phyloP scores from a whole-genome alignment of 37 sponge, comb jelly and placozoan species.

The Mnemiopsis leidyi region DNA sequence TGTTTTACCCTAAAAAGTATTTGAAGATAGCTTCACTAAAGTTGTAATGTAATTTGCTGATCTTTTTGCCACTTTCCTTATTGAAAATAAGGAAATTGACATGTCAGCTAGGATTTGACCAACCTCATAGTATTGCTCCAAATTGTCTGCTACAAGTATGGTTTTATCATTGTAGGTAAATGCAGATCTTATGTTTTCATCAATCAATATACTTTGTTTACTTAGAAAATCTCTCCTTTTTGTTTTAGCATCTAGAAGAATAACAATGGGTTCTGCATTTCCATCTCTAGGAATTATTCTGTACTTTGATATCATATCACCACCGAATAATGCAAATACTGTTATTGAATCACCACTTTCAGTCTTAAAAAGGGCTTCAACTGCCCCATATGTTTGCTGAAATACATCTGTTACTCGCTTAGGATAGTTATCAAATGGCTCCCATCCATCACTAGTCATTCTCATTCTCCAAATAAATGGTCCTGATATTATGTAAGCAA shows the following conservation, averaged over 20 bases:
- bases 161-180: neutral
- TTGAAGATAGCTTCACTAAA: too few relatives aligned
- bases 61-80: too few relatives aligned
- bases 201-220: neutral
- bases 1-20: too few relatives aligned
- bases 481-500: neutral
- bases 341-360: neutral
- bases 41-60: too few relatives aligned
- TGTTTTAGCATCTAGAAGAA: neutral
- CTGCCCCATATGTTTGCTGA: neutral
- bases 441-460: neutral
- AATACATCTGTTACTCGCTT: neutral
- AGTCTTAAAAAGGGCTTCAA: neutral
- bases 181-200: neutral
- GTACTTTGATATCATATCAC: neutral
- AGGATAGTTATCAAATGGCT: neutral
- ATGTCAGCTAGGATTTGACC: too few relatives aligned
- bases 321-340: neutral
- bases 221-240: neutral
- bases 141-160: neutral
- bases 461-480: neutral
- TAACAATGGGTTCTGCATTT: neutral
- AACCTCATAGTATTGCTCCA: constrained; percentile 10
- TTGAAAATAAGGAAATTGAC: too few relatives aligned
- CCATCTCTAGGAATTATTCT: neutral